Evolutionary conservation across 2,113 vertebrate species (phyloP).

Genomic region (Cnemophilus loriae): DNA sequence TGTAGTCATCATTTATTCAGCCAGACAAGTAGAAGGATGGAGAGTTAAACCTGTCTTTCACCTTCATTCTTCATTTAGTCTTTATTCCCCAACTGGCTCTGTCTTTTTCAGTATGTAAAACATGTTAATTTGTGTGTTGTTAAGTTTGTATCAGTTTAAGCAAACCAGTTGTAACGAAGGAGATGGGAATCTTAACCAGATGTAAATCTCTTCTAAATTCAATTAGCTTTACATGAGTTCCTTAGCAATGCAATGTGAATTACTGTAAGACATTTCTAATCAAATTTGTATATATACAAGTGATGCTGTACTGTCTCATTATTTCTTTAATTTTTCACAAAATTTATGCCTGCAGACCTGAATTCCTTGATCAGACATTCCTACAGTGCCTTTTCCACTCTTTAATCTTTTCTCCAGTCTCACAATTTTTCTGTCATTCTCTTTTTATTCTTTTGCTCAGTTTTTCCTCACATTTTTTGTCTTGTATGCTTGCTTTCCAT

Average conservation of each 20-base stretch:
- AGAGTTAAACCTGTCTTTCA: not conserved
- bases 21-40: not conserved
- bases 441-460: not conserved
- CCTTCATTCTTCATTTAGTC: not conserved
- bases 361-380: not conserved
- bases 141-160: not conserved
- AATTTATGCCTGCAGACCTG: not conserved
- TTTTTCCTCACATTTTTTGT: not conserved
- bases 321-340: not conserved
- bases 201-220: not conserved
- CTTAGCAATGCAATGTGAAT: not conserved
- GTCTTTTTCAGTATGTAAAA: not conserved
- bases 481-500: not conserved
- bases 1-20: not conserved
- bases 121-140: not conserved
- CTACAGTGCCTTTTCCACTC: not conserved
- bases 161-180: not conserved
- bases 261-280: not conserved
- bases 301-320: not conserved
- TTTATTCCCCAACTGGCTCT: not conserved
- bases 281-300: not conserved
- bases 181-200: not conserved
- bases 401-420: not conserved
- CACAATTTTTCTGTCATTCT: not conserved
- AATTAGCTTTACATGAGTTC: not conserved